Conservation (phyloP, 2,797 vertebrate genomes). For the Anolis apletophallus region DNA sequence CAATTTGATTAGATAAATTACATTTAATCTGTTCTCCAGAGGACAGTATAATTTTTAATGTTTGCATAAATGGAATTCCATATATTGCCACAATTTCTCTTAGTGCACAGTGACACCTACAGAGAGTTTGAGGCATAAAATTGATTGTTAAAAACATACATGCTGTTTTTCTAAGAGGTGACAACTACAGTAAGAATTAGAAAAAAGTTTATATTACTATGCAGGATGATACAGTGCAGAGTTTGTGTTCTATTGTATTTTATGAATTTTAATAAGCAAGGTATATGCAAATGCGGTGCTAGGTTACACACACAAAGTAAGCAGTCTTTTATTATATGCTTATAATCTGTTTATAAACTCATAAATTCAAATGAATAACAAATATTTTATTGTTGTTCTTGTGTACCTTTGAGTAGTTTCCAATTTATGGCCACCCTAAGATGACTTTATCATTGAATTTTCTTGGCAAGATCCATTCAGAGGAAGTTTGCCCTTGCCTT, state of each 20-base stretch:
- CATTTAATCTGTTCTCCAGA: not conserved
- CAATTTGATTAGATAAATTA: not conserved
- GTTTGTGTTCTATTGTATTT: not conserved
- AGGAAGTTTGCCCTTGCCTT: too few relatives aligned
- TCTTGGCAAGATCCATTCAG: too few relatives aligned
- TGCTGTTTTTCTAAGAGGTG: accelerated
- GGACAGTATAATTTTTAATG: not conserved
- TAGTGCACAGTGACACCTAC: slow-evolving; percentile 66
- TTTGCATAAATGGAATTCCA: not conserved
- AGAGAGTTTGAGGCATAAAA: slow-evolving; percentile 50
- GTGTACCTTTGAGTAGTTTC: too few relatives aligned
- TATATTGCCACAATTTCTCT: not conserved
- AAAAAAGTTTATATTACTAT: not conserved
- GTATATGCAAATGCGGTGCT: not conserved
- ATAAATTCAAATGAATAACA: not conserved
- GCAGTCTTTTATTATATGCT: not conserved
- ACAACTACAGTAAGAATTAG: not conserved
- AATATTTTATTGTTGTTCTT: not conserved
- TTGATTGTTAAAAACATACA: not conserved
- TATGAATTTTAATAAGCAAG: not conserved
- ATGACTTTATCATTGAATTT: too few relatives aligned
- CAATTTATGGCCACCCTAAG: too few relatives aligned
- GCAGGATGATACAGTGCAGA: not conserved
- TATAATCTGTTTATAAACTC: not conserved
- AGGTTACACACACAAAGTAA: not conserved